Conservation (phyloP, 2,888 invertebrate species). For the Parochlus steinenii region DNA sequence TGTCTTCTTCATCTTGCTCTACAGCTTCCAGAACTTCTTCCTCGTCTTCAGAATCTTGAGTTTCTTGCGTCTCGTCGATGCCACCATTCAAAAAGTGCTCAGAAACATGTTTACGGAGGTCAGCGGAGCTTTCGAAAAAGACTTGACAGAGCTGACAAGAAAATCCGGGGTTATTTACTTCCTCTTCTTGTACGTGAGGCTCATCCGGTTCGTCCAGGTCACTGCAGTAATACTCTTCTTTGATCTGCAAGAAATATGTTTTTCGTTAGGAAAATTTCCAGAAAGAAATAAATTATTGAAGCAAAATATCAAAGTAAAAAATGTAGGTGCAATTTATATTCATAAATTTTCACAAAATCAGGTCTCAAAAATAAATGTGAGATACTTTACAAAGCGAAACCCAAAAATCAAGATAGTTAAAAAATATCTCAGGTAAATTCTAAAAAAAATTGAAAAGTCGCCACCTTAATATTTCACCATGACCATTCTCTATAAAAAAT, state of each 20-base stretch:
- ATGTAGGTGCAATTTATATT: too few species aligned
- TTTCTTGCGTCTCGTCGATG: background rate
- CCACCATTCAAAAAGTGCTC: slow-evolving; percentile 28
- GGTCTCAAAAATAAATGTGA: too few species aligned
- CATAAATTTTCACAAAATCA: too few species aligned
- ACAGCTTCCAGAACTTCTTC: slow-evolving; percentile 10
- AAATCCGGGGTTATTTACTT: too few species aligned
- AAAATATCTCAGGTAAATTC: too few species aligned
- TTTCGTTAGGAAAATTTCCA: too few species aligned
- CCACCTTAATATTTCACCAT: slow-evolving; percentile 13
- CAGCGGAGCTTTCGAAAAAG: slow-evolving; percentile 26
- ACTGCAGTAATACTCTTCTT: slow-evolving; percentile 26
- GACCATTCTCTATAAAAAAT: background rate
- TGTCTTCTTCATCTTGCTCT: slow-evolving; percentile 8
- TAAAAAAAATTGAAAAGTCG: too few species aligned
- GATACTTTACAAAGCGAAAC: too few species aligned
- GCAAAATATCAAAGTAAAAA: too few species aligned
- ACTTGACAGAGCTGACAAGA: slow-evolving; percentile 30
- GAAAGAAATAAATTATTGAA: too few species aligned
- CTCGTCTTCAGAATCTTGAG: background rate
- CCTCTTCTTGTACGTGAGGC: slow-evolving; percentile 6
- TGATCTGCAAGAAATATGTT: too few species aligned
- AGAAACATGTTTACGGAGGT: slow-evolving; percentile 28
- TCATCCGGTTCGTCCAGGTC: slow-evolving; percentile 45
- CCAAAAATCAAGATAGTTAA: too few species aligned